Conservation (phyloP, 2,113 vertebrate species). For the Ardeotis arabs region DNA sequence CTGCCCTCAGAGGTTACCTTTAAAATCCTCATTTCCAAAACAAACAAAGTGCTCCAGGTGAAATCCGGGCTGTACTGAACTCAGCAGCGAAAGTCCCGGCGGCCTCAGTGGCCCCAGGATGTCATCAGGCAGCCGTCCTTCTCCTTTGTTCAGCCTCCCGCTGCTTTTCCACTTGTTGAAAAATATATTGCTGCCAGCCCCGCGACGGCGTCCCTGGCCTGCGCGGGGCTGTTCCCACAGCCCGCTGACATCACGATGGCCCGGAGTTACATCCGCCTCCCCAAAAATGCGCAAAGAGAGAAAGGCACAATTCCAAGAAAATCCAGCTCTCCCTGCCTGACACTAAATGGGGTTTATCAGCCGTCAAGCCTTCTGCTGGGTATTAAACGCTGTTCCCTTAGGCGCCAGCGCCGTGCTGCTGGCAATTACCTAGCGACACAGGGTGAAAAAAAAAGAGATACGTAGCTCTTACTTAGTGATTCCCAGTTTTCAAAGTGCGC, state of each 20-base stretch:
- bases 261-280: neutral
- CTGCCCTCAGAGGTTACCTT: neutral
- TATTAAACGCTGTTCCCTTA: neutral
- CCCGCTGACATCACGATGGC: neutral
- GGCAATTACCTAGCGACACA: neutral
- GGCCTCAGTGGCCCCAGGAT: neutral
- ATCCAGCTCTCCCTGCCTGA: neutral
- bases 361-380: neutral
- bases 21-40: neutral
- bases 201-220: neutral
- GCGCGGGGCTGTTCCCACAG: neutral
- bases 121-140: neutral
- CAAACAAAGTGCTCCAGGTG: neutral
- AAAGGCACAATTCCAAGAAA: neutral
- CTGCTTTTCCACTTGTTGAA: neutral
- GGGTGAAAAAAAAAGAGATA: neutral
- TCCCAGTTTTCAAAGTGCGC: neutral
- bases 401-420: rapidly evolving
- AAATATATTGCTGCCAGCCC: neutral
- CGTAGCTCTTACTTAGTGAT: neutral
- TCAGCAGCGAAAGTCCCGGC: neutral
- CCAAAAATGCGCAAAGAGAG: neutral
- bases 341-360: neutral
- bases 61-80: neutral
- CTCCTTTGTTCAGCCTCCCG: neutral